A percentile compares a stretch with the other conserved stretches of the same genome.
phyloP scores from a whole-genome alignment of 2,113 vertebrate genomes.

The Pterophyllum scalare region DNA sequence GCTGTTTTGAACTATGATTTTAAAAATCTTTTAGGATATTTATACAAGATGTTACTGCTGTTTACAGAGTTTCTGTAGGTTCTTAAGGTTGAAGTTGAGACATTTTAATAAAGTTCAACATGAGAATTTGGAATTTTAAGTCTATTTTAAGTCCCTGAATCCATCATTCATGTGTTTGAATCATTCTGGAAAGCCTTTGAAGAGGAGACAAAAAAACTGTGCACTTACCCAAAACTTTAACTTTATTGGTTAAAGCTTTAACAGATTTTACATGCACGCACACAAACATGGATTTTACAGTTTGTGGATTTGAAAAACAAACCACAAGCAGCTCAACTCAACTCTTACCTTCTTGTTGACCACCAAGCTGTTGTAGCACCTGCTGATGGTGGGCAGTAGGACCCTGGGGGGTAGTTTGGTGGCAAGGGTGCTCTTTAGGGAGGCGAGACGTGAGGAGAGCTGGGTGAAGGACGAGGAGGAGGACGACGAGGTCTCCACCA shows the following conservation, averaged over 20 bases:
- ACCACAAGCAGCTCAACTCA: background rate
- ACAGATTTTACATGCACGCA: too few species aligned
- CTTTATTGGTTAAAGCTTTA: background rate
- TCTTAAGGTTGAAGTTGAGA: background rate
- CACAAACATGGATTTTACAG: too few species aligned
- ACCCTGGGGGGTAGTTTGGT: slow-evolving; percentile 89
- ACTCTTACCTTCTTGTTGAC: slow-evolving; percentile 82
- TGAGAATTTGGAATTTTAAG: background rate
- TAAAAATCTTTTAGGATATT: background rate
- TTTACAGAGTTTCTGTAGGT: too few species aligned
- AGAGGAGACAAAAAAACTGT: background rate
- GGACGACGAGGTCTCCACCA: slow-evolving; percentile 77
- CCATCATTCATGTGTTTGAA: background rate
- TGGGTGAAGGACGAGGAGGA: slow-evolving; percentile 79
- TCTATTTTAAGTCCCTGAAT: background rate
- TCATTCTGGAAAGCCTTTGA: background rate
- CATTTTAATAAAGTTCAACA: background rate
- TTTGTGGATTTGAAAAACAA: too few species aligned
- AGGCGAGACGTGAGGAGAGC: slow-evolving; percentile 79
- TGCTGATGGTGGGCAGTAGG: slow-evolving; percentile 85
- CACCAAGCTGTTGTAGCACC: slow-evolving; percentile 83
- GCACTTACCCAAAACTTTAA: background rate
- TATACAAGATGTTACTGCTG: background rate
- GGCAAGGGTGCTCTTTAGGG: slow-evolving; percentile 86
- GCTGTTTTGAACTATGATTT: background rate